Evolutionary conservation across 2,113 vertebrate species (phyloP).

Genomic region (Bungarus multicinctus): DNA sequence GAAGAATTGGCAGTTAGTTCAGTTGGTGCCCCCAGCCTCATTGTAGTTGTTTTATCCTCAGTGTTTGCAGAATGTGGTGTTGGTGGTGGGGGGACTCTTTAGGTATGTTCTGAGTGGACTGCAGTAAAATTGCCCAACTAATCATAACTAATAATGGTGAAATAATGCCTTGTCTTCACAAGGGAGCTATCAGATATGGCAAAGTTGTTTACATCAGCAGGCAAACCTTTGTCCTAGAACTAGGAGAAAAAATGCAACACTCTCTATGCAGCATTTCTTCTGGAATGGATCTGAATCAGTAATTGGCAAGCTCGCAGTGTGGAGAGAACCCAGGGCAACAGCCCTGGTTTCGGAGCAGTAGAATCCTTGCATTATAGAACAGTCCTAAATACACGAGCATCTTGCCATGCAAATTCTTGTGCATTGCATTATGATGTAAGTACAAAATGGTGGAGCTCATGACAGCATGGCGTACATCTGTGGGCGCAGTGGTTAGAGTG

Average conservation of each 20-base stretch:
- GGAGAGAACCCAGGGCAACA: background rate
- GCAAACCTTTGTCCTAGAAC: background rate
- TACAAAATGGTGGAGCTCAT: background rate
- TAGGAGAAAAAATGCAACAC: background rate
- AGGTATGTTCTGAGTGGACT: background rate
- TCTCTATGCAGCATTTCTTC: background rate
- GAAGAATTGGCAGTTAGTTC: background rate
- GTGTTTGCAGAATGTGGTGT: background rate
- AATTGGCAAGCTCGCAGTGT: background rate
- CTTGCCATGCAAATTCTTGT: background rate
- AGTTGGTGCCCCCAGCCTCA: background rate
- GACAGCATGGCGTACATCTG: background rate
- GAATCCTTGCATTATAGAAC: background rate
- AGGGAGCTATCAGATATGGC: background rate
- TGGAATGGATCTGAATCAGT: background rate
- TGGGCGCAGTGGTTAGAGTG: no score
- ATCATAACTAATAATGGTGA: background rate
- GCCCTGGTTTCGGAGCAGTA: background rate
- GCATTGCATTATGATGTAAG: background rate
- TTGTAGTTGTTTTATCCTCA: background rate
- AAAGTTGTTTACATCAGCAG: background rate
- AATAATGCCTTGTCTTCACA: background rate
- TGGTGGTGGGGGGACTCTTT: background rate
- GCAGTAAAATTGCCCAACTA: background rate
- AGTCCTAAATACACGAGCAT: background rate